Conservation (phyloP, 2,888 invertebrate genomes). For the Galerucella nymphaeae region DNA sequence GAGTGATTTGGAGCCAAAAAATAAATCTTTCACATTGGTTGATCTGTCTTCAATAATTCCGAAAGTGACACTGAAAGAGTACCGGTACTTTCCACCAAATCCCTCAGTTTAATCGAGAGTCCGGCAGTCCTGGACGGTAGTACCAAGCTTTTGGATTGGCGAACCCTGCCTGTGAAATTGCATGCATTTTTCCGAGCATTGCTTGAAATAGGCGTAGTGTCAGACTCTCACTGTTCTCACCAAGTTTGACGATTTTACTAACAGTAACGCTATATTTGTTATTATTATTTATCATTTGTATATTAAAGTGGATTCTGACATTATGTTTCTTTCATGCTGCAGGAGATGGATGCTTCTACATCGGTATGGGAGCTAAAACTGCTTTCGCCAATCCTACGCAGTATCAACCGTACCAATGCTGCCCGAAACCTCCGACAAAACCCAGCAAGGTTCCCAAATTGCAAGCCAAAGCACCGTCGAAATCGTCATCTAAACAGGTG, state of each 20-base stretch:
- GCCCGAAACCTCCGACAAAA: conserved; percentile 85
- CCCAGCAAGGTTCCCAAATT: conserved; percentile 84
- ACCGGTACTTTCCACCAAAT: conserved; percentile 25
- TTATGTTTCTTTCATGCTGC: conserved; percentile 83
- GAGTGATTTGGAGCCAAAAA: too few relatives aligned
- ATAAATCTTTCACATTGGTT: too few relatives aligned
- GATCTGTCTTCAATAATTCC: conserved; percentile 29
- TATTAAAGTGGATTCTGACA: conserved; percentile 71
- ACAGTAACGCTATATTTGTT: conserved; percentile 54
- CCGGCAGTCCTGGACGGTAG: conserved; percentile 53
- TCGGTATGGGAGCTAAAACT: conserved; percentile 91
- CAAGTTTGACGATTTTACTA: conserved; percentile 53
- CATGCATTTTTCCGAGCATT: conserved; percentile 51
- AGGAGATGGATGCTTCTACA: conserved; percentile 98
- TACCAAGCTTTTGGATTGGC: conserved; percentile 56
- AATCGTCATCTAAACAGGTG: conserved; percentile 54
- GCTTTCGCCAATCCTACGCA: conserved; percentile 78
- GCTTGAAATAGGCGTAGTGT: conserved; percentile 65
- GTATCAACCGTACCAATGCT: conserved; percentile 93
- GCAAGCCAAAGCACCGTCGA: conserved; percentile 62
- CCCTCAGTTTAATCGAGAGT: conserved; percentile 42
- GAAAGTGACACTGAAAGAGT: conserved; percentile 37
- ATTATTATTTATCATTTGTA: conserved; percentile 30
- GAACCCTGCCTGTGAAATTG: conserved; percentile 58
- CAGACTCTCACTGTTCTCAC: conserved; percentile 62